Base-by-base conservation (phyloP, 2,888 invertebrate species). In the Ochropleura plecta region DNA sequence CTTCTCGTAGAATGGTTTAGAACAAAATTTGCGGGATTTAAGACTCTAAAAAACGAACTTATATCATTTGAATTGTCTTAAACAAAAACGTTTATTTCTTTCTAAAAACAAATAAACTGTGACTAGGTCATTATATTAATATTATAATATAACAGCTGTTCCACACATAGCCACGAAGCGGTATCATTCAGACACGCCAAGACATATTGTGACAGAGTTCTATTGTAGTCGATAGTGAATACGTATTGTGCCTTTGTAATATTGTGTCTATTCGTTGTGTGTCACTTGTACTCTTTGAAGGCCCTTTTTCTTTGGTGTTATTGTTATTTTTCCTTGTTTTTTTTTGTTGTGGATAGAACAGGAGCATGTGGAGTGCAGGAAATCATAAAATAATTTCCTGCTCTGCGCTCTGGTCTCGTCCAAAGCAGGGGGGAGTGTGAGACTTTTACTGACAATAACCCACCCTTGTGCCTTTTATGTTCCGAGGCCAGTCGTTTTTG, bases 141-240 rank as follows among this genome's bases (percentile, higher is more conserved):
- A 55, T 57, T 64, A 46, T 14, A 40, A 48, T 5, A 49, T 53
- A 74, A 55, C 65, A 66, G 40, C 62, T 66, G 65, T 62, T 66
- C 12, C 40, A 10, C 44, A 73, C 44, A 73, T 44, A 51, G 3
- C 49, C 12, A 66, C 10, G 12, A n/a, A 62, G 75, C 60, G 6
- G 8, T 68, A 69, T 44, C n/a, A n/a, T 67, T 76, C 44, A 69
- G 67, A 60, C 51, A 40, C 18, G 48, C 9, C 59, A 46, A 76
- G 77, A 76, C 82, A 69, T 66, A 79, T 79, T 82, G 65, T 82
- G 77, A 77, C 77, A 55, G 48, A 53, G 40, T 69, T 60, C 82
- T 30, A 79, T 79, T 79, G 79, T 79, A 62, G 65, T 60, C 68
- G 9, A 69, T 40, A 60, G 5, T 49, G 5, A 44, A 57, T 46